These are phyloP conservation scores for Erynnis tages DNA, from an alignment of 2,888 invertebrate species.

Conservation along the genomic window DNA sequence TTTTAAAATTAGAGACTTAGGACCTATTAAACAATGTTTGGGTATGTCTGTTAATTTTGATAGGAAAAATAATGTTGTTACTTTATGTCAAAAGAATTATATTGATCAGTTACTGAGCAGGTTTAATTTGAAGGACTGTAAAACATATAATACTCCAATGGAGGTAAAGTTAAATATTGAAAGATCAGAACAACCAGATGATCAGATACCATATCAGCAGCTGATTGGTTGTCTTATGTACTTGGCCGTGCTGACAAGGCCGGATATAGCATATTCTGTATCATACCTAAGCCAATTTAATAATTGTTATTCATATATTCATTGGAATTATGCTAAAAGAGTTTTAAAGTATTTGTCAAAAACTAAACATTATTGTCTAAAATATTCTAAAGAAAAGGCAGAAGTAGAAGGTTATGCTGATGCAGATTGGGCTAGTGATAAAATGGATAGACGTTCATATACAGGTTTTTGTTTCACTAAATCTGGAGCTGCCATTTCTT, in stretches of 20 bases:
- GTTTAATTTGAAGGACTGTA: slow-evolving; percentile 23
- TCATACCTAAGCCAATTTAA: slow-evolving; percentile 10
- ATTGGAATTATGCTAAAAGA: slow-evolving; percentile 9
- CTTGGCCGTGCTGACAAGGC: slow-evolving; percentile 5
- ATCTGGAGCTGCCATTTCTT: slow-evolving; percentile 25
- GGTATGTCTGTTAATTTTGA: slow-evolving; percentile 21
- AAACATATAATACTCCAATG: slow-evolving; percentile 13
- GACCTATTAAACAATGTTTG: slow-evolving; percentile 18
- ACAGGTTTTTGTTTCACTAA: slow-evolving; percentile 28
- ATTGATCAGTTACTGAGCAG: slow-evolving; percentile 15
- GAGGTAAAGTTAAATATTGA: slow-evolving; percentile 20
- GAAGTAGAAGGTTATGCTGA: slow-evolving; percentile 25
- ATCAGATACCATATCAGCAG: slow-evolving; percentile 14
- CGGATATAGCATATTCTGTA: slow-evolving; percentile 12
- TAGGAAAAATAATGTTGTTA: too few relatives aligned
- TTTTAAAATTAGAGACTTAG: slow-evolving; percentile 27
- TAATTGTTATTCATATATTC: slow-evolving; percentile 3
- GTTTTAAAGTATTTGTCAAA: slow-evolving; percentile 17
- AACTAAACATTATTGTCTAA: slow-evolving; percentile 27
- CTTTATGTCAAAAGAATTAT: slow-evolving; percentile 20
- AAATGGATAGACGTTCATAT: slow-evolving; percentile 26
- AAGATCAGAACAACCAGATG: slow-evolving; percentile 13
- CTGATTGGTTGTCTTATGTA: slow-evolving; percentile 17
- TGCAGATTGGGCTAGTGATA: slow-evolving; percentile 26
- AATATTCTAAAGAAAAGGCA: slow-evolving; percentile 9